Conservation (phyloP, 1,140 invertebrate genomes). For the Trissolcus basalis region DNA sequence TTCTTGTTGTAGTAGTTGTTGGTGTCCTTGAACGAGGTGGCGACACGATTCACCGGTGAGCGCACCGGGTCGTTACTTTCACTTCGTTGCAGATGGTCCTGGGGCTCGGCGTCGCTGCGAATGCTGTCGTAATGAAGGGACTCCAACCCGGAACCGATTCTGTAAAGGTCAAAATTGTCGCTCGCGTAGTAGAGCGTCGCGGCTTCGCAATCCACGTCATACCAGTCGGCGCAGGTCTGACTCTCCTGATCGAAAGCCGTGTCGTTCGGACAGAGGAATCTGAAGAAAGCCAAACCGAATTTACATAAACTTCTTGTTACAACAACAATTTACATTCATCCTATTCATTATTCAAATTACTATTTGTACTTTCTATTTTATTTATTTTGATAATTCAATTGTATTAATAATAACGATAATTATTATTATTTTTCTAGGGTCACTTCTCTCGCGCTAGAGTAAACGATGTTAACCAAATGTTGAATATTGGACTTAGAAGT, state of each 20-base stretch:
- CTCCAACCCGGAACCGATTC: conserved; percentile 81
- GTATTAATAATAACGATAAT: no score
- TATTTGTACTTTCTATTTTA: no score
- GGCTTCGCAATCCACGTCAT: conserved; percentile 89
- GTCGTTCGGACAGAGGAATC: conserved; percentile 93
- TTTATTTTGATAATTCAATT: no score
- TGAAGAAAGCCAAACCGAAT: conserved; percentile 69
- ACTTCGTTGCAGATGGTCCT: conserved; percentile 85
- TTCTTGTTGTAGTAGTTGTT: conserved; percentile 80
- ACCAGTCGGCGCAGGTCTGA: conserved; percentile 93
- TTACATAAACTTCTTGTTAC: conserved; percentile 18
- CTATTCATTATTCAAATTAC: conserved; percentile 39
- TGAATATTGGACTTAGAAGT: no score
- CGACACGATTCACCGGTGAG: conserved; percentile 66
- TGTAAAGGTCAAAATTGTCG: conserved; percentile 89
- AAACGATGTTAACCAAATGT: no score
- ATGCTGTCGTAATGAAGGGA: conserved; percentile 69
- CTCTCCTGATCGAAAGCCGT: conserved; percentile 95
- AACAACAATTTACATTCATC: conserved; percentile 15
- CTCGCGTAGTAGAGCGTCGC: conserved; percentile 86
- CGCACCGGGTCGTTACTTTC: conserved; percentile 82
- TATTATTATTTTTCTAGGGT: no score
- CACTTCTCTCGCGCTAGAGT: no score
- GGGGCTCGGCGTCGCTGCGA: conserved; percentile 82
- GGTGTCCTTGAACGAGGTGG: conserved; percentile 63